phyloP scores from a whole-genome alignment of 2,797 vertebrate species.

The Darevskia nairensis region DNA sequence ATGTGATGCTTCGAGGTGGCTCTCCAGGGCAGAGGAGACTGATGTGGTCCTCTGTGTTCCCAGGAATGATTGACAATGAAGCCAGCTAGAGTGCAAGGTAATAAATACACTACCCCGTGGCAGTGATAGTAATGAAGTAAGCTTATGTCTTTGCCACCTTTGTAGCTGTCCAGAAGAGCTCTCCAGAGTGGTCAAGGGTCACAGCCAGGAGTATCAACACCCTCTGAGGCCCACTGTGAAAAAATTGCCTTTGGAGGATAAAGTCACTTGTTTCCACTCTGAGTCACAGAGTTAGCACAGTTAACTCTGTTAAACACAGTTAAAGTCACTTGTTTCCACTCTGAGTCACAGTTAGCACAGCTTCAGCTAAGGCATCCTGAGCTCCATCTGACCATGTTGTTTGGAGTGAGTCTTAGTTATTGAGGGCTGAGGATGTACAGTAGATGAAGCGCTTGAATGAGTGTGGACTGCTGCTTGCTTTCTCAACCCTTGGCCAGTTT shows the following conservation, averaged over 20 bases:
- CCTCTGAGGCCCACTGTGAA: not conserved
- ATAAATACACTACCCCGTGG: not conserved
- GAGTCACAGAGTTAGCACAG: not conserved
- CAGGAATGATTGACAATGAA: too few relatives aligned
- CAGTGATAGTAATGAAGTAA: not conserved
- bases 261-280: not conserved
- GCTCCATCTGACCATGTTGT: not conserved
- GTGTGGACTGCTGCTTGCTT: not conserved
- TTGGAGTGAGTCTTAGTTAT: not conserved
- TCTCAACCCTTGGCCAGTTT: not conserved
- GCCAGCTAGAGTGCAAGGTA: too few relatives aligned
- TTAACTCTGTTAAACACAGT: too few relatives aligned
- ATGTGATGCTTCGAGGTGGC: too few relatives aligned
- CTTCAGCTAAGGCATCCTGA: not conserved
- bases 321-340: not conserved
- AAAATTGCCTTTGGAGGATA: not conserved
- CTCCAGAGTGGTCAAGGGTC: not conserved
- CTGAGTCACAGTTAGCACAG: not conserved
- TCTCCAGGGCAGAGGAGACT: too few relatives aligned
- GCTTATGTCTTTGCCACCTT: not conserved
- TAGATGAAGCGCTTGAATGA: not conserved
- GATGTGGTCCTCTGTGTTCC: too few relatives aligned
- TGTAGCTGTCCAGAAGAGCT: not conserved
- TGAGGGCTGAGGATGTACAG: not conserved
- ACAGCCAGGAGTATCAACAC: not conserved